phyloP scores from a whole-genome alignment of 2,113 vertebrate genomes.

The Oxygymnocypris stewartii region DNA sequence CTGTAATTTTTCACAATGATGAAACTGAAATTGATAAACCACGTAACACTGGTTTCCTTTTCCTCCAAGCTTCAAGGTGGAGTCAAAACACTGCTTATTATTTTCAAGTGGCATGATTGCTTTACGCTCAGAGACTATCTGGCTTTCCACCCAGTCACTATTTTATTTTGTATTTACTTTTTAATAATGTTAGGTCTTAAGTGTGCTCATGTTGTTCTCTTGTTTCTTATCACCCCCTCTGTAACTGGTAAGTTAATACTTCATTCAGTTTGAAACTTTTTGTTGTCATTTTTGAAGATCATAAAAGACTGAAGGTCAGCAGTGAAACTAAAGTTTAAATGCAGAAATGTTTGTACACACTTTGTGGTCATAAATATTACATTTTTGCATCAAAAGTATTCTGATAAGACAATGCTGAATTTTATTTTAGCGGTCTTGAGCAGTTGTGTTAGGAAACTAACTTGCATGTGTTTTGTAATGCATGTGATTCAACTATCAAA shows the following conservation, averaged over 20 bases:
- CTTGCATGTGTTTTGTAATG: background rate
- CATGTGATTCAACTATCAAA: background rate
- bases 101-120: background rate
- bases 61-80: background rate
- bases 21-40: background rate
- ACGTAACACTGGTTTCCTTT: background rate
- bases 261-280: background rate
- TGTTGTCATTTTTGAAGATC: background rate
- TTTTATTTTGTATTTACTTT: background rate
- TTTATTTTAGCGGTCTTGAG: background rate
- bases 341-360: background rate
- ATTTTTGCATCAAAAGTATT: background rate
- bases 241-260: conserved; percentile 30
- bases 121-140: background rate
- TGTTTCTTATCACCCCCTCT: conserved; percentile 6
- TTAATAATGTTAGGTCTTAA: conserved; percentile 6
- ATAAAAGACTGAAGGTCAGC: background rate
- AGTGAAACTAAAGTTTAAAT: background rate
- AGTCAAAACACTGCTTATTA: background rate
- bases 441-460: background rate
- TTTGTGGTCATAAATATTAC: no score
- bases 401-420: background rate
- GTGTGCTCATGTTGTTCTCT: background rate
- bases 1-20: background rate
- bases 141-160: background rate